Evolutionary conservation across 2,797 vertebrate genomes (phyloP).

Genomic region (Schizopygopsis malacanthus): DNA sequence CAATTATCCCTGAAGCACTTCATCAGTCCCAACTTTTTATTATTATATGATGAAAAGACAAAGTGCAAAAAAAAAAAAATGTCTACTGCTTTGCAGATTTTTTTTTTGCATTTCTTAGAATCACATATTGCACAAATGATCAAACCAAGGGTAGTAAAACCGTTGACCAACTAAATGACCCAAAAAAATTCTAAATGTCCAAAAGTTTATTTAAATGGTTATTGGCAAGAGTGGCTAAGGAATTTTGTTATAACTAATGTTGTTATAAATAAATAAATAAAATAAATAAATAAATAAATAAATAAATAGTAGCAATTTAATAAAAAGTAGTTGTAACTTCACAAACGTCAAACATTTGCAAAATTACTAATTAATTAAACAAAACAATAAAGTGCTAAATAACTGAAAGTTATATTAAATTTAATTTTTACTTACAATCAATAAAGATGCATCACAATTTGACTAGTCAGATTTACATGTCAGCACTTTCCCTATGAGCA

Average conservation of each 20-base stretch:
- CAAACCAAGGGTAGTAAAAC: no score
- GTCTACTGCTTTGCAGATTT: not conserved
- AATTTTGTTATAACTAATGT: not conserved
- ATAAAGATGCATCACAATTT: not conserved
- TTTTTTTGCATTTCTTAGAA: not conserved
- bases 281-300: not conserved
- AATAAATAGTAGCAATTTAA: no score
- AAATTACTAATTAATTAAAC: not conserved
- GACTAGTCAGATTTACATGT: not conserved
- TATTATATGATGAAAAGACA: not conserved
- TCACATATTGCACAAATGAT: not conserved
- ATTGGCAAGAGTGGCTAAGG: not conserved
- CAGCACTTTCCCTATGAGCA: not conserved
- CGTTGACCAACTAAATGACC: not conserved
- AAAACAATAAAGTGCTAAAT: not conserved
- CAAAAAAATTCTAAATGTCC: not conserved
- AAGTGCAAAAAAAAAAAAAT: not conserved
- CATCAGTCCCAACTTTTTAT: not conserved
- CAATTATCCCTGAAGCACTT: constrained; percentile 12
- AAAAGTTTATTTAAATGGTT: not conserved
- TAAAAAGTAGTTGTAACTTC: not conserved
- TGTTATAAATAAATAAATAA: not conserved
- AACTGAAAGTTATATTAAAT: not conserved
- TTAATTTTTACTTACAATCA: not conserved
- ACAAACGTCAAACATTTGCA: not conserved